Base-by-base conservation (phyloP, 2,888 invertebrate species). In the Brenthis hecate region DNA sequence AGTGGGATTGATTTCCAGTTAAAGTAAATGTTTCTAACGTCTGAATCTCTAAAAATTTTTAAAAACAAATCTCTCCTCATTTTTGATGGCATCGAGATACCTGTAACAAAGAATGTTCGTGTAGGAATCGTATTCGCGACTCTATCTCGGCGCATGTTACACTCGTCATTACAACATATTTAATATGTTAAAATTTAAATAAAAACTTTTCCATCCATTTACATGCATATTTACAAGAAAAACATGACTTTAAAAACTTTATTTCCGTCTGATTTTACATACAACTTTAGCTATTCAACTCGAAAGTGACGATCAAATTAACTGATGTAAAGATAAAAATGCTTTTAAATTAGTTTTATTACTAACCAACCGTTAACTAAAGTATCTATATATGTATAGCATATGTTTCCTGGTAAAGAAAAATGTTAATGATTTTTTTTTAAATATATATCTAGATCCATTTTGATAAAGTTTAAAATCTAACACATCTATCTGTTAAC, bases 331-430 rank as follows among this genome's bases (percentile, higher is more conserved):
- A 28, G 60, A 60, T 60, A 60, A 50, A 60, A 28, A 28, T 11
- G 60, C 50, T 60, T 48, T 60, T 60, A 60, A 50, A 60, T 60
- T 60, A 60, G 50, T 60, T 60, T 60, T 60, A 60, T 60, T 60
- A 50, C 60, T 60, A 28, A n/a, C 58, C 13, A 60, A 50, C 50
- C 28, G 28, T 60, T 56, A 56, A 16, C 56, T 56, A 16, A 56
- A 36, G 43, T 36, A 5, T 54, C 54, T 60, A 43, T 50, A 58
- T 48, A n/a, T 32, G 60, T 23, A 13, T 13, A 56, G 16, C 36
- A 56, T 56, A 56, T 56, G 11, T 60, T 60, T 60, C 60, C 23
- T 60, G 28, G 60, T 50, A 60, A 60, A 13, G 14, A 1, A n/a
- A 32, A 50, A 28, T 60, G 32, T 6, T n/a, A 32, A 19, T 53